A percentile compares a stretch with the other conserved stretches of the same genome.
Evolutionary conservation across 2,888 invertebrate species (phyloP).

Genomic region (Agonopterix heracliana): DNA sequence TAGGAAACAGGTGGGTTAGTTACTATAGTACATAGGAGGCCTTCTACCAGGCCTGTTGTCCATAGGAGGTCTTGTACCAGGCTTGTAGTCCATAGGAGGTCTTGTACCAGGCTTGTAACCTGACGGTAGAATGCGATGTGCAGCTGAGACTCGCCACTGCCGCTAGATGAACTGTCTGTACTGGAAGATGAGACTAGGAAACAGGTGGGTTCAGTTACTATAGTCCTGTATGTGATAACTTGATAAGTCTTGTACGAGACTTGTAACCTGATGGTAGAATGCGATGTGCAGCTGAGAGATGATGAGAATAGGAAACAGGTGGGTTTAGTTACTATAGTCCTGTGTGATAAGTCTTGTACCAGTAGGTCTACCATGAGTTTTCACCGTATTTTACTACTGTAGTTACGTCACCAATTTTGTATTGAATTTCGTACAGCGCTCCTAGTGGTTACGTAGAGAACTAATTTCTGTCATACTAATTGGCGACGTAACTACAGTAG

Average conservation of each 20-base stretch:
- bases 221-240: slow-evolving; percentile 68
- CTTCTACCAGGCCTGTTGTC: too few relatives aligned
- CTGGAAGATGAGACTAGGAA: slow-evolving; percentile 84
- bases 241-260: slow-evolving; percentile 91
- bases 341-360: slow-evolving; percentile 84
- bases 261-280: slow-evolving; percentile 80
- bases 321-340: slow-evolving; percentile 3
- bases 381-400: too few relatives aligned
- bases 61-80: too few relatives aligned
- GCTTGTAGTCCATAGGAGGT: too few relatives aligned
- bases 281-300: slow-evolving; percentile 86
- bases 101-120: slow-evolving; percentile 76
- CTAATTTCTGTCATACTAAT: too few relatives aligned
- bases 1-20: slow-evolving; percentile 68
- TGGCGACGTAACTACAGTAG: too few relatives aligned
- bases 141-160: slow-evolving; percentile 88
- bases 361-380: too few relatives aligned
- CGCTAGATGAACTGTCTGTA: slow-evolving; percentile 86
- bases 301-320: slow-evolving; percentile 82
- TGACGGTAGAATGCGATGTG: slow-evolving; percentile 82
- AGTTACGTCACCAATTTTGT: too few relatives aligned
- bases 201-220: slow-evolving; percentile 51
- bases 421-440: too few relatives aligned
- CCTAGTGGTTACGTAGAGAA: too few relatives aligned
- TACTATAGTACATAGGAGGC: too few relatives aligned